These are phyloP conservation scores for Tenodera sinensis DNA, from an alignment of 2,888 invertebrate genomes.

Conservation along the genomic window DNA sequence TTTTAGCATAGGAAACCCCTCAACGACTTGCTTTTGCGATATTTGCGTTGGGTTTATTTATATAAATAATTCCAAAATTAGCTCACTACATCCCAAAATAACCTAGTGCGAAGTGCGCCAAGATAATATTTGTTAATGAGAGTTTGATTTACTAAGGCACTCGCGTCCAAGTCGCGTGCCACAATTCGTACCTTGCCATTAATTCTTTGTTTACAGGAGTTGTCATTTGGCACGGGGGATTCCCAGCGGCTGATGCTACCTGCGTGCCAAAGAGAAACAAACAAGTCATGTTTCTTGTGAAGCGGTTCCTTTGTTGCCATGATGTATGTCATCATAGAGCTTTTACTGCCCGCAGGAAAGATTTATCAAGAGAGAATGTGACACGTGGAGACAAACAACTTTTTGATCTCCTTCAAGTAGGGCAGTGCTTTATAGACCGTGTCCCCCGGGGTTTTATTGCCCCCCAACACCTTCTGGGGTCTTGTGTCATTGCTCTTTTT, in stretches of 20 bases:
- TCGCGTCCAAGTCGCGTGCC: too few relatives aligned
- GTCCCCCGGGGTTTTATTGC: not conserved
- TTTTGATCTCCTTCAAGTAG: not conserved
- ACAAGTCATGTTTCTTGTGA: not conserved
- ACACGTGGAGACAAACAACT: not conserved
- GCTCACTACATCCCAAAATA: too few relatives aligned
- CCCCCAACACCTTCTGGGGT: not conserved
- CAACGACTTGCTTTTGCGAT: too few relatives aligned
- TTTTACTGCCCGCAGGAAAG: not conserved
- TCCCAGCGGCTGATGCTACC: not conserved
- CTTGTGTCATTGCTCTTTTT: not conserved
- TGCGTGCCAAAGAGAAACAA: not conserved
- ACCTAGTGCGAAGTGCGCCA: too few relatives aligned
- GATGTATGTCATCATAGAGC: not conserved
- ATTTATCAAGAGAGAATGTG: not conserved
- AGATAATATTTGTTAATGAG: too few relatives aligned
- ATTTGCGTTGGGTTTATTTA: too few relatives aligned
- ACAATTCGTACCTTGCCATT: too few relatives aligned
- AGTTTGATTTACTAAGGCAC: too few relatives aligned
- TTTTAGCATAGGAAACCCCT: too few relatives aligned
- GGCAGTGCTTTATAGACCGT: not conserved
- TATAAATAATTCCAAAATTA: too few relatives aligned
- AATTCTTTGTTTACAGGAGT: not conserved
- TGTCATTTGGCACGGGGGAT: not conserved
- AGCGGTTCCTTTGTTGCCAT: not conserved